A percentile compares a stretch with the other conserved stretches of the same genome.
phyloP scores from a whole-genome alignment of 92 coral and sea anemone genomes.

The Actinernus sp. region DNA sequence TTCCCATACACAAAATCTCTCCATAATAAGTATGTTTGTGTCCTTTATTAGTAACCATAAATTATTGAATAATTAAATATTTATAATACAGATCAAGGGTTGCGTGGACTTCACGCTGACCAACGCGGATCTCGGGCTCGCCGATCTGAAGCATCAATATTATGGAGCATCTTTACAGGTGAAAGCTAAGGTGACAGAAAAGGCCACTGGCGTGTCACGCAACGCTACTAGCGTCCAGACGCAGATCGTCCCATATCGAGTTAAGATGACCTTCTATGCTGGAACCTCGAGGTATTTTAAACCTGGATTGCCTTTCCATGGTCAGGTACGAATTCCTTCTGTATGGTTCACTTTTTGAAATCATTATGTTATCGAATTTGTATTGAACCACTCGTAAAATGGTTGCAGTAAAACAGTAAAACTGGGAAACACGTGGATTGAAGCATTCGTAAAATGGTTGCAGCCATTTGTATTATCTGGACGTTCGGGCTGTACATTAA shows the following conservation, averaged over 20 bases:
- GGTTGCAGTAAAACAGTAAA: no score
- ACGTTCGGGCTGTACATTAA: no score
- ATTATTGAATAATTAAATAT: background rate
- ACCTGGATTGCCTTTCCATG: conserved; percentile 88
- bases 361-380: no score
- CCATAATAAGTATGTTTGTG: background rate
- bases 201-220: conserved; percentile 76
- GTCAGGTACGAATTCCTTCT: conserved; percentile 57
- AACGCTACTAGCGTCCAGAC: conserved; percentile 57
- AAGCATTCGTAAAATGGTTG: no score
- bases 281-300: conserved; percentile 76
- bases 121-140: conserved; percentile 26
- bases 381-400: no score
- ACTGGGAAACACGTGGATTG: no score
- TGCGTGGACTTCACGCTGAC: conserved; percentile 79
- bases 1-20: no score
- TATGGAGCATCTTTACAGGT: conserved; percentile 37
- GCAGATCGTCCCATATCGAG: conserved; percentile 33
- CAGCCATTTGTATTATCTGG: no score
- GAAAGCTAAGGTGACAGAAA: conserved; percentile 78
- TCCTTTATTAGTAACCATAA: background rate
- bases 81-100: conserved; percentile 68
- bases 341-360: no score
- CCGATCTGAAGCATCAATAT: conserved; percentile 11
- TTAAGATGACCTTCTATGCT: conserved; percentile 43